Evolutionary conservation across 2,888 invertebrate species (phyloP).

Genomic region (Campoletis raptor): DNA sequence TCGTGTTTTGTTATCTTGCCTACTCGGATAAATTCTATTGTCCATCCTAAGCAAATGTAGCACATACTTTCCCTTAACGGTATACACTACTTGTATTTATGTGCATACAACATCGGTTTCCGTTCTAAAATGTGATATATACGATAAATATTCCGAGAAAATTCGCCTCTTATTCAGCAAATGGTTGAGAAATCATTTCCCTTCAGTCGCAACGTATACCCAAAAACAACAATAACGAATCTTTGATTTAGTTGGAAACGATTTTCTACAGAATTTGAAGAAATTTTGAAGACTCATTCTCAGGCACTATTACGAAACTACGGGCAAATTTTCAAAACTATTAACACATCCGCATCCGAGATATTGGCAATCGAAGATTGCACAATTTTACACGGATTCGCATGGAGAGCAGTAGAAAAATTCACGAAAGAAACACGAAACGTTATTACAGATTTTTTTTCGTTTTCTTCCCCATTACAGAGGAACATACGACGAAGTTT

Average conservation of each 20-base stretch:
- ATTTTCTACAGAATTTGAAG: too few relatives aligned
- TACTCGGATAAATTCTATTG: conserved; percentile 10
- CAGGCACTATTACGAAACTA: too few relatives aligned
- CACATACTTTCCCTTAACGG: background rate
- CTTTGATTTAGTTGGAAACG: background rate
- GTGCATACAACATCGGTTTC: background rate
- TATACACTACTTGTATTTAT: background rate
- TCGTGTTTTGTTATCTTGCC: conserved; percentile 9
- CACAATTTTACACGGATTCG: too few relatives aligned
- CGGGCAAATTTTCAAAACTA: too few relatives aligned
- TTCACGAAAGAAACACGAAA: too few relatives aligned
- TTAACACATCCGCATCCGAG: too few relatives aligned
- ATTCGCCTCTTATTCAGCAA: background rate
- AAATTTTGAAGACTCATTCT: too few relatives aligned
- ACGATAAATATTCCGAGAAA: background rate
- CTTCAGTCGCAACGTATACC: background rate
- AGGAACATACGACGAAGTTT: too few relatives aligned
- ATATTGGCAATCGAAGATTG: too few relatives aligned
- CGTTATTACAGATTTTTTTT: too few relatives aligned
- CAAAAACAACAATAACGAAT: background rate
- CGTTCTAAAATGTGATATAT: conserved; percentile 9
- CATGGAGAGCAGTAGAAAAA: too few relatives aligned
- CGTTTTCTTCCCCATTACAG: too few relatives aligned
- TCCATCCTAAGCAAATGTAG: conserved; percentile 4
- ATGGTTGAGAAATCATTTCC: background rate